phyloP scores from a whole-genome alignment of 2,113 vertebrate species.

The Nycticebus coucang region DNA sequence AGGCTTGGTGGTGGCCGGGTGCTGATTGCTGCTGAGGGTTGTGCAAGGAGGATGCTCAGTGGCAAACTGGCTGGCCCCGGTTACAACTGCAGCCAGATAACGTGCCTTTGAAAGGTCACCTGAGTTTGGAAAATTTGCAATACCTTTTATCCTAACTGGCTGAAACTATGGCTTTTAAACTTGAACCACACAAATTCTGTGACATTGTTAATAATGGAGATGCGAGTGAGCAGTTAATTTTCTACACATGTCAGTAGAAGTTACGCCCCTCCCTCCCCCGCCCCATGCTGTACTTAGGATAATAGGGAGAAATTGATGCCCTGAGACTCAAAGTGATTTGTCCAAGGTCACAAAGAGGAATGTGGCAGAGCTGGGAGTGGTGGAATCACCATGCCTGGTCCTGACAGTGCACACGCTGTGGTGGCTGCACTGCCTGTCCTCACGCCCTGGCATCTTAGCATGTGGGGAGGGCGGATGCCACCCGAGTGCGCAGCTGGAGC shows the following conservation, averaged over 20 bases:
- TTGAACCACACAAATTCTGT: background rate
- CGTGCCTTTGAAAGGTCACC: background rate
- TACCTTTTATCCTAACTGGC: background rate
- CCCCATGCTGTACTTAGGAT: slow-evolving; percentile 1
- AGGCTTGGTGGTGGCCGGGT: background rate
- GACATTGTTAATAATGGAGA: background rate
- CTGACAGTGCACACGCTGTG: background rate
- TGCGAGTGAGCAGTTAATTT: background rate
- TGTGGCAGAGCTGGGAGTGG: background rate
- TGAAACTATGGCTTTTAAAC: background rate
- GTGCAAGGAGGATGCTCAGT: background rate
- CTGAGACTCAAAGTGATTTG: background rate
- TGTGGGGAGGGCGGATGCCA: accelerated
- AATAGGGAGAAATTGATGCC: background rate
- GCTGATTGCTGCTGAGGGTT: background rate
- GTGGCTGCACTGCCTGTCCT: accelerated
- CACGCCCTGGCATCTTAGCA: accelerated
- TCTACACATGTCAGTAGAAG: background rate
- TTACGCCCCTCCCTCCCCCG: background rate
- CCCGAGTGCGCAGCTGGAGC: background rate
- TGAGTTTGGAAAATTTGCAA: background rate
- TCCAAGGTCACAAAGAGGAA: background rate
- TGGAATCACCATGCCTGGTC: accelerated
- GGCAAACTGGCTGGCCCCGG: background rate
- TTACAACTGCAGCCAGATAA: background rate